These are phyloP conservation scores for Pogonocherus hispidulus DNA, from an alignment of 2,888 invertebrate genomes.

Conservation along the genomic window DNA sequence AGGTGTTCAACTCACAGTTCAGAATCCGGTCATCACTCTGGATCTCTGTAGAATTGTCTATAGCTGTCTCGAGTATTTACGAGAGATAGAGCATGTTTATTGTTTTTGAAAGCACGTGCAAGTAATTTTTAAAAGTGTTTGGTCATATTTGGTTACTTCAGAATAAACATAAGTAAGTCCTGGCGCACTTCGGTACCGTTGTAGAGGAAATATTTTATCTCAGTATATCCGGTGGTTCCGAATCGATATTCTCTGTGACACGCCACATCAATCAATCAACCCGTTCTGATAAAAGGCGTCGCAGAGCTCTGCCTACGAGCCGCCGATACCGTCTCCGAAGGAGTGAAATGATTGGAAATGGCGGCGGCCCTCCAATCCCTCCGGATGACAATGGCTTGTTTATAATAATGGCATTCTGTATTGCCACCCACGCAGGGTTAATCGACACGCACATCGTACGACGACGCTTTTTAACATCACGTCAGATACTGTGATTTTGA, in stretches of 20 bases:
- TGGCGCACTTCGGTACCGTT: too few relatives aligned
- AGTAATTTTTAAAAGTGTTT: too few relatives aligned
- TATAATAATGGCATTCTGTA: constrained; percentile 8
- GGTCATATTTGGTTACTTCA: too few relatives aligned
- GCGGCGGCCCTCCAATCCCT: constrained; percentile 17
- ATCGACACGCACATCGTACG: background rate
- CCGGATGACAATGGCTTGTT: constrained; percentile 2
- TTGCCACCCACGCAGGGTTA: background rate
- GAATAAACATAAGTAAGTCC: too few relatives aligned
- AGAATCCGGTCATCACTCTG: too few relatives aligned
- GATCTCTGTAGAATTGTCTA: too few relatives aligned
- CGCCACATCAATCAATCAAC: constrained; percentile 29
- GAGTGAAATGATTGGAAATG: constrained; percentile 15
- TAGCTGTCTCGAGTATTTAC: too few relatives aligned
- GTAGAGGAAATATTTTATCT: too few relatives aligned
- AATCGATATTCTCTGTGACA: constrained; percentile 28
- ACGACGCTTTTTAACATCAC: background rate
- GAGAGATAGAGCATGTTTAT: too few relatives aligned
- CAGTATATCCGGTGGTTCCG: constrained; percentile 4
- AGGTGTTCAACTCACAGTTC: too few relatives aligned
- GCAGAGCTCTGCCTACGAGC: constrained; percentile 12
- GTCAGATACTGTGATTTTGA: background rate
- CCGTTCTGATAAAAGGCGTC: constrained; percentile 20
- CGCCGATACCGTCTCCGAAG: background rate
- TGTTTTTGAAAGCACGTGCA: too few relatives aligned